phyloP scores from a whole-genome alignment of 2,797 vertebrate genomes.

The Trachops cirrhosus region DNA sequence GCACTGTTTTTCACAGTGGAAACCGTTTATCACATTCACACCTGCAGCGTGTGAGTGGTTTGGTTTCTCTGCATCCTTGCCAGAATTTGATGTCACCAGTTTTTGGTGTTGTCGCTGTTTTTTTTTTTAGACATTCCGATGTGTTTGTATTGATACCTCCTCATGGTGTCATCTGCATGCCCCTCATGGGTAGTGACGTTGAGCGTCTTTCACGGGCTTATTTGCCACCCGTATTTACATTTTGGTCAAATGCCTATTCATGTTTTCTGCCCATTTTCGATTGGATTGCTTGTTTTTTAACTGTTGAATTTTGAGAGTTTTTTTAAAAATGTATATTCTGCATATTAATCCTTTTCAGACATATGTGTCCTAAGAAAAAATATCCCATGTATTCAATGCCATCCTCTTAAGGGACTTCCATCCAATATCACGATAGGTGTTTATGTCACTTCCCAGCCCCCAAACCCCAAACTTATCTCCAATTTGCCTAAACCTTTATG shows the following conservation, averaged over 20 bases:
- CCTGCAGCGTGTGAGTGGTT: background rate
- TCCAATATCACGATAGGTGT: background rate
- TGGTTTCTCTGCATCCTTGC: background rate
- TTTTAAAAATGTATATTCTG: background rate
- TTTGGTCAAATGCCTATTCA: background rate
- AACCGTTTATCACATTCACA: background rate
- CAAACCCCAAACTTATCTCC: too few species aligned
- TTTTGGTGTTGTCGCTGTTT: background rate
- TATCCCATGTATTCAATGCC: background rate
- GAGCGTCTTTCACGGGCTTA: background rate
- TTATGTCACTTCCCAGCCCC: background rate
- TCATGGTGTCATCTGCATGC: background rate
- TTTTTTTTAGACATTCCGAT: background rate
- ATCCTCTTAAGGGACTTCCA: background rate
- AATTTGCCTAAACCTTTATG: background rate
- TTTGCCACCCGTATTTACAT: background rate
- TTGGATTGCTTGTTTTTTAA: background rate
- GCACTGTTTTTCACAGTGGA: background rate
- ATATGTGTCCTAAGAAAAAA: background rate
- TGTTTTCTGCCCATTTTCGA: background rate
- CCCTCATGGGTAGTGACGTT: fast-evolving
- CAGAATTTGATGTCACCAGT: background rate
- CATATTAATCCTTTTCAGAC: background rate
- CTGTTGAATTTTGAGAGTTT: background rate
- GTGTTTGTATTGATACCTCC: background rate